These are phyloP conservation scores for Trissolcus brochymenae DNA, from an alignment of 2,888 invertebrate species.

Conservation along the genomic window DNA sequence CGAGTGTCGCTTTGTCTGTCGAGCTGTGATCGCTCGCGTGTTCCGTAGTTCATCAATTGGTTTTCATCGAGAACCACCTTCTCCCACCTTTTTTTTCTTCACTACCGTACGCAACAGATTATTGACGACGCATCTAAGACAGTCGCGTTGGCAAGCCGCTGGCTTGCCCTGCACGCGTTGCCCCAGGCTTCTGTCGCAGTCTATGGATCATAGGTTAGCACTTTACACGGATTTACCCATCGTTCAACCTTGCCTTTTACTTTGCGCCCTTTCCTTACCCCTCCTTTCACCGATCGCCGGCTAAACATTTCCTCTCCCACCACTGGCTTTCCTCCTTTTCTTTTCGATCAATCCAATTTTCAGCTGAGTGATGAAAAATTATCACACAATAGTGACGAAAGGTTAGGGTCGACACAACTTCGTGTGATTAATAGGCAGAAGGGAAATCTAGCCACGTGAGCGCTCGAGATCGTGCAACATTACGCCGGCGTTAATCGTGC, in stretches of 20 bases:
- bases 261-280: constrained; percentile 14
- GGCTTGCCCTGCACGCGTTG: constrained; percentile 42
- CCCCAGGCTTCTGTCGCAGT: constrained; percentile 63
- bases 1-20: constrained; percentile 62
- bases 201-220: constrained; percentile 75
- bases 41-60: constrained; percentile 41
- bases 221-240: constrained; percentile 43
- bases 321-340: neutral
- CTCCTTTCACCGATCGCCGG: neutral
- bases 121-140: constrained; percentile 24
- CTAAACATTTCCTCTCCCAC: neutral
- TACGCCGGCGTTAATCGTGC: constrained; percentile 35
- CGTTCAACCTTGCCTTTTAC: constrained; percentile 26
- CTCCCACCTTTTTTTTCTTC: constrained; percentile 19
- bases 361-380: constrained; percentile 10
- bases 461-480: constrained; percentile 23
- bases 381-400: constrained; percentile 25
- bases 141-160: constrained; percentile 40
- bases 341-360: neutral
- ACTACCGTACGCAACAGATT: constrained; percentile 14
- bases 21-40: constrained; percentile 52
- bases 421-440: constrained; percentile 46
- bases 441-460: constrained; percentile 51
- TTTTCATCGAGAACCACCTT: constrained; percentile 15
- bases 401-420: constrained; percentile 29